Percentiles rank a stretch among this genome's conserved stretches.
These are phyloP conservation scores for Cydia strobilella DNA, from an alignment of 1,140 invertebrate species.

Conservation along the genomic window DNA sequence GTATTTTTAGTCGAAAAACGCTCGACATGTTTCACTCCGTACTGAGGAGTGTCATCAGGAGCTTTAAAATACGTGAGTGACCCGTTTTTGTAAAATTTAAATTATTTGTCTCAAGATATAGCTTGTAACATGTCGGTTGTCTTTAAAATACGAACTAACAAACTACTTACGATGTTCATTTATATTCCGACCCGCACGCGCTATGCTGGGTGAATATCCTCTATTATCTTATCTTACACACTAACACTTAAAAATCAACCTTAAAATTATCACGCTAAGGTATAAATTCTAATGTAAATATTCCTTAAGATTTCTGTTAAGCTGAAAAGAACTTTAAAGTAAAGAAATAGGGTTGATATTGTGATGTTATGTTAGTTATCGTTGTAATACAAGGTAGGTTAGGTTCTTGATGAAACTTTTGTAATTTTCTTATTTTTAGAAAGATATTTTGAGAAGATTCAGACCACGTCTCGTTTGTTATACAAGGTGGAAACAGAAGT, in stretches of 20 bases:
- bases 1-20: too few species aligned
- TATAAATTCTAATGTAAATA: neutral
- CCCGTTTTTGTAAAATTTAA: too few species aligned
- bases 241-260: neutral
- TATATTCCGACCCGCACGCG: neutral
- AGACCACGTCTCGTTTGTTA: slow-evolving; percentile 2
- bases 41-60: too few species aligned
- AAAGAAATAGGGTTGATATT: neutral
- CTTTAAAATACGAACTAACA: slow-evolving; percentile 13
- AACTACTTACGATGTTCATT: slow-evolving; percentile 16
- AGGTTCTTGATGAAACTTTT: slow-evolving; percentile 17
- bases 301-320: neutral
- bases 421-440: slow-evolving; percentile 23
- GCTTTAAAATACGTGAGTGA: too few species aligned
- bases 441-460: slow-evolving; percentile 7
- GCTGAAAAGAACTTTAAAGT: neutral
- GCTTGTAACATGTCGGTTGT: neutral
- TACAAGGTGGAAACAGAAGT: neutral
- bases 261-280: neutral
- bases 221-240: slow-evolving; percentile 1
- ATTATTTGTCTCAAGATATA: neutral
- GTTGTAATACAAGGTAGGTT: neutral
- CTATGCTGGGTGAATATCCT: slow-evolving; percentile 3
- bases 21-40: too few species aligned
- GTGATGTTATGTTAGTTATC: neutral